Base-by-base conservation (phyloP, 2,888 invertebrate genomes). In the Augiades crinisus region DNA sequence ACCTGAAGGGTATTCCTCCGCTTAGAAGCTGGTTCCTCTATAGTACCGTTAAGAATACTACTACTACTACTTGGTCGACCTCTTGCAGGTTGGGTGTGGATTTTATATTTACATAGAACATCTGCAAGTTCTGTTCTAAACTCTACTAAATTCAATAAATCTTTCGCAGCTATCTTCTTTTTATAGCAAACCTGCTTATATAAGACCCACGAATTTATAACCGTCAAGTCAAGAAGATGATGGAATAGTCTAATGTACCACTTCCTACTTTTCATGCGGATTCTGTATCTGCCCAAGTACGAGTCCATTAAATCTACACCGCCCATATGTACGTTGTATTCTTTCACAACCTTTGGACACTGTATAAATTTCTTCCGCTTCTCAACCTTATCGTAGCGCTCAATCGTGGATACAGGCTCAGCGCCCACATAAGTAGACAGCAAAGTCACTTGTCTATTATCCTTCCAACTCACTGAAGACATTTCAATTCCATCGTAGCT, bases 401-500 rank as follows among this genome's bases (percentile, higher is more conserved):
- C 59, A 44, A 67, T 60, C 55, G 59, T 65, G 44, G 57, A 56
- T 55, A 55, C 62, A 56, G 63, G 65, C 61, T 69, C 62, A 57
- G 62, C 64, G 41, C 70, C 72, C 53, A 68, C 68, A 51, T 68
- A 73, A 22, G 71, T 68, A 44, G 73, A 72, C 53, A 67, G 59
- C 50, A 72, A 57, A 43, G 57, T 62, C 38, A 74, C 71, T 50
- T 61, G 65, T 54, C 71, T 75, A 45, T 70, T 75, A 54, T 75
- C 73, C 59, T 73, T 73, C 71, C 73, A 75, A 37, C 59, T 58
- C 43, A 59, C 61, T 57, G 62, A 60, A 50, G 56, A 58, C 53
- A 68, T 56, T 27, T 66, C 64, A 47, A 60, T 55, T 56, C 30
- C 63, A 58, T 67, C 63, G 41, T 61, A 58, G 58, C 54, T 58